Base-by-base conservation (phyloP, 2,888 invertebrate genomes). In the Drosophila yooni region DNA sequence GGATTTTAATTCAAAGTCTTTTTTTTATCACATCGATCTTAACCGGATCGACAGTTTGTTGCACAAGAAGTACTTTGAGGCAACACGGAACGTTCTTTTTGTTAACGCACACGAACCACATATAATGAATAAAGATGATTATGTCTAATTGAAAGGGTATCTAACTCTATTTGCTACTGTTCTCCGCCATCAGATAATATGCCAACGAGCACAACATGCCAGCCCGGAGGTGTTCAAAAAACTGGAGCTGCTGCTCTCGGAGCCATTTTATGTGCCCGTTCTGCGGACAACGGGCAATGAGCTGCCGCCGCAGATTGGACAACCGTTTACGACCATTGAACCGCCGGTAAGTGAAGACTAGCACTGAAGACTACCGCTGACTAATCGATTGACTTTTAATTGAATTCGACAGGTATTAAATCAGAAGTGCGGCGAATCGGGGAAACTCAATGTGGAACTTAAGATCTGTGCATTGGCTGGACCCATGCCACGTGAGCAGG, bases 381-480 rank as follows among this genome's bases (percentile, higher is more conserved):
- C 18, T 13, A n/a, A 25, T 29, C 53, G 18, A n/a, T 13, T 21
- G n/a, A 10, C 2, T 18, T 1, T 27, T 25, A 1, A 18, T 33
- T 11, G 8, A 33, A 13, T 53, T 43, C 52, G 74, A 15, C 88
- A 97, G 96, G 94, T 94, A 46, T 93, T 96, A 59, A 51, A 74
- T 40, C 53, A 58, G 0, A 79, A 70, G 29, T 52, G 59, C 69
- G 76, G 84, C 2, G 95, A 95, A 88, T 90, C 82, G 13, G 95
- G 96, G 92, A 95, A 95, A 0, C 92, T 96, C 13, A 95, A 95
- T 82, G 96, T 96, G 0, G 94, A 95, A 54, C 92, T 96, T 82
- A 96, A 97, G 94, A 96, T 97, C 78, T 95, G 95, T 88, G 98
- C 98, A 0, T 96, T 96, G 93, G 98, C 98, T 11, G 99, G 99